Percentiles rank a stretch among this genome's conserved stretches.
phyloP scores from a whole-genome alignment of 2,888 invertebrate genomes.

The Kryphioiulus occultus region DNA sequence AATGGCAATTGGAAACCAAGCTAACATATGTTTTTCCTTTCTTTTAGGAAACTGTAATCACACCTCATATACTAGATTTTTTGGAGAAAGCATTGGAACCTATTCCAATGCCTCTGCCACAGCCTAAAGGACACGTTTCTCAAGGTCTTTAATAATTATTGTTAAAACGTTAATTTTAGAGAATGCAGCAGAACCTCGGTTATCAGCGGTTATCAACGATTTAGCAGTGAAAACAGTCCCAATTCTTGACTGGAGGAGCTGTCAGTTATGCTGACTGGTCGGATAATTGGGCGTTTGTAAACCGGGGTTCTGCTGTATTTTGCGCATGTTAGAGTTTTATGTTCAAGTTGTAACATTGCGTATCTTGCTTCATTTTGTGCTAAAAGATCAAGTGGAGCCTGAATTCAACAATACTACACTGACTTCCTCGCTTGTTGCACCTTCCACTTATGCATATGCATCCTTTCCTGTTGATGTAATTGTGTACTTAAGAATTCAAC shows the following conservation, averaged over 20 bases:
- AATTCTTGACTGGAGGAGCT: too few species aligned
- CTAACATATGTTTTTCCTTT: neutral
- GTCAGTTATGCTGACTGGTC: too few species aligned
- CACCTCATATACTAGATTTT: conserved; percentile 96
- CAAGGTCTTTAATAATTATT: neutral
- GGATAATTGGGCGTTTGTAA: too few species aligned
- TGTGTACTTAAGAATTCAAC: conserved; percentile 98
- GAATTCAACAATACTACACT: conserved; percentile 24
- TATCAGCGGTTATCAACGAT: too few species aligned
- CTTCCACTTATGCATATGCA: conserved; percentile 64
- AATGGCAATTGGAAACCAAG: neutral
- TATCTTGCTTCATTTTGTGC: neutral
- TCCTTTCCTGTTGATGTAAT: conserved; percentile 99
- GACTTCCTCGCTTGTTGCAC: conserved; percentile 53
- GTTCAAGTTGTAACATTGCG: too few species aligned
- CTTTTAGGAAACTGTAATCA: conserved; percentile 86
- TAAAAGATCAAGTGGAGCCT: neutral
- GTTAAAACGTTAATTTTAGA: too few species aligned
- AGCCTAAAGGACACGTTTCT: conserved; percentile 51
- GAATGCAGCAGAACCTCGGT: too few species aligned
- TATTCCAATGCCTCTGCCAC: conserved; percentile 72
- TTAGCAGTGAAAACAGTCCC: too few species aligned
- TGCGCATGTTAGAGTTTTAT: too few species aligned
- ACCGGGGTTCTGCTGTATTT: too few species aligned
- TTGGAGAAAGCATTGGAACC: conserved; percentile 96